phyloP scores from a whole-genome alignment of 2,797 vertebrate genomes.

The Scleropages formosus region DNA sequence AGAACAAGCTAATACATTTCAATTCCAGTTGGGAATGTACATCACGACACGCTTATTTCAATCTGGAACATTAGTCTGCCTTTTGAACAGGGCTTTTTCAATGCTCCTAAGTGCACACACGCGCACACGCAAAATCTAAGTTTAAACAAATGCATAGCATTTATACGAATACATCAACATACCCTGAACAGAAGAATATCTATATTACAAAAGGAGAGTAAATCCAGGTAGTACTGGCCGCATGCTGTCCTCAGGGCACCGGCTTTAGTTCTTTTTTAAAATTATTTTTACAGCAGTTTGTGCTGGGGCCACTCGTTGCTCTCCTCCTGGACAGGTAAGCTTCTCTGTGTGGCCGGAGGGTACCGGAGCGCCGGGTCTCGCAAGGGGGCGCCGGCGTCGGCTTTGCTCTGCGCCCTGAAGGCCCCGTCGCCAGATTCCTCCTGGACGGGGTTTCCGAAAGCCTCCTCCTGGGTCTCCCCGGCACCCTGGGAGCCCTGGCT shows the following conservation, averaged over 20 bases:
- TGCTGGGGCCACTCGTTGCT: constrained; percentile 44
- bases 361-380: constrained; percentile 26
- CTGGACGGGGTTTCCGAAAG: constrained; percentile 83
- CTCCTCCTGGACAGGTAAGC: constrained; percentile 65
- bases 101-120: constrained; percentile 9
- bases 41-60: background rate
- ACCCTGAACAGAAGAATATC: constrained; percentile 50
- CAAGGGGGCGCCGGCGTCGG: constrained; percentile 39
- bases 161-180: constrained; percentile 60
- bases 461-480: constrained; percentile 60
- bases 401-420: constrained; percentile 67
- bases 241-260: background rate
- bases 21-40: constrained; percentile 53
- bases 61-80: background rate
- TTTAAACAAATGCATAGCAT: constrained; percentile 82
- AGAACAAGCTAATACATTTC: constrained; percentile 46
- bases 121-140: background rate
- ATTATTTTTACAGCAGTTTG: constrained; percentile 36
- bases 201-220: constrained; percentile 20
- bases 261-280: background rate
- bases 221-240: constrained; percentile 1
- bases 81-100: background rate
- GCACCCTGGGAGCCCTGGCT: constrained; percentile 82
- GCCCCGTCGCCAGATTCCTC: constrained; percentile 79
- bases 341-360: constrained; percentile 48